phyloP scores from a whole-genome alignment of 2,113 vertebrate genomes.

The Alligator sinensis region DNA sequence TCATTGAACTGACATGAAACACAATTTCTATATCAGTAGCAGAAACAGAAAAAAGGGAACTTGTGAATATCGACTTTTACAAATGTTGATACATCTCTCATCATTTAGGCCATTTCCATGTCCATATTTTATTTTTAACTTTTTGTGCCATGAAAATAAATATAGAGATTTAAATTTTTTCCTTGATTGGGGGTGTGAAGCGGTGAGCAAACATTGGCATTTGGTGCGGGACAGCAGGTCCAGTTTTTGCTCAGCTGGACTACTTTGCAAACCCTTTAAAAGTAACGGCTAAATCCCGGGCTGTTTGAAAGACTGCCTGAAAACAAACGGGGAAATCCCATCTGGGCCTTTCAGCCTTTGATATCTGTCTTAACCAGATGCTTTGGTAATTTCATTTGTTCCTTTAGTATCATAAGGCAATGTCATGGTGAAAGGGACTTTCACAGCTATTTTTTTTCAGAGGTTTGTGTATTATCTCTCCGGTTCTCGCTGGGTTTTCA shows the following conservation, averaged over 20 bases:
- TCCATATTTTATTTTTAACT: not conserved
- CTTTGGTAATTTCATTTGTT: not conserved
- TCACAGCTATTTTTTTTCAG: not conserved
- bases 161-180: not conserved
- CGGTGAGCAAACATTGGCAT: not conserved
- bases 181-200: not conserved
- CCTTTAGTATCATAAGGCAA: accelerated
- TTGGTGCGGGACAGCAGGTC: not conserved
- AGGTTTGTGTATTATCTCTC: not conserved
- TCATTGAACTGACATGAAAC: not conserved
- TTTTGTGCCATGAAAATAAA: not conserved
- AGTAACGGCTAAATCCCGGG: not conserved
- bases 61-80: not conserved
- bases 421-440: accelerated
- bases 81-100: too few species aligned
- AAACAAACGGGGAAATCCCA: accelerated
- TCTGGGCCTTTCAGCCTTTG: not conserved
- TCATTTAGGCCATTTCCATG: not conserved
- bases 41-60: not conserved
- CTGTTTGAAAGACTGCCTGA: not conserved
- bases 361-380: not conserved
- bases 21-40: not conserved
- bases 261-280: not conserved
- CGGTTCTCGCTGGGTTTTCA: not conserved
- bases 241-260: not conserved